Evolutionary conservation across 35 echinoderm and acorn worm genomes (phyloP), one percentile per base, ranked within the genome.

Genomic region (Heliocidaris erythrogramma): DNA sequence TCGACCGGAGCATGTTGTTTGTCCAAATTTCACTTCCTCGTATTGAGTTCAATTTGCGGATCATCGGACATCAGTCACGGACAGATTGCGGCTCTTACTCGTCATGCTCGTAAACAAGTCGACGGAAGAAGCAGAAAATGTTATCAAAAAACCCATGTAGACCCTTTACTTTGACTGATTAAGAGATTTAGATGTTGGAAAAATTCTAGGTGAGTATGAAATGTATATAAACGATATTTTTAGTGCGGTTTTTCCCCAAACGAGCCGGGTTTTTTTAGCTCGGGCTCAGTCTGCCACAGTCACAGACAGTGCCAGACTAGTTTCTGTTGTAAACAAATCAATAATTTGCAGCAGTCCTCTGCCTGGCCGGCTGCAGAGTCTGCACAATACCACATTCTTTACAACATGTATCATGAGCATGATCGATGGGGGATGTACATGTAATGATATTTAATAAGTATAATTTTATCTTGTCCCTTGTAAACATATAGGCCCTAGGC

Each of bases 1-100:
- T 92, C 49, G 91, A 92, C 50, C 91, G 91, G 31, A 30, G 50
- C 50, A 92, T 92, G 91, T 92, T 92, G 91, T 92, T 92, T 92
- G 91, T 92, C 91, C 48, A 59, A 89, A 92, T 52, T 92, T 52
- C 49, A 92, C 91, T 92, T 92, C 91, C 91, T 92, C 91, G 91
- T n/a, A n/a, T 92, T 92, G 65, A 18, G 65, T 78, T 78, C 65
- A 78, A 78, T 78, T 78, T 78, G 18, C 65, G 18, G 65, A 21
- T 78, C 21, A 78, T 78, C 29, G 91, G 91, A 30, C 87, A 48
- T 31, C 47, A 18, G 14, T 30, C 1, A 21, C 24, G 8, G 9
- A 32, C 85, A 35, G 87, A 47, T 48, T 89, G 87, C n/a, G 69
- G 35, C 87, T 32, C 12, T n/a, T 31, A 48, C 31, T 89, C 48